These are phyloP conservation scores for Centropyge bicolor DNA, from an alignment of 2,797 vertebrate genomes.

Conservation along the genomic window DNA sequence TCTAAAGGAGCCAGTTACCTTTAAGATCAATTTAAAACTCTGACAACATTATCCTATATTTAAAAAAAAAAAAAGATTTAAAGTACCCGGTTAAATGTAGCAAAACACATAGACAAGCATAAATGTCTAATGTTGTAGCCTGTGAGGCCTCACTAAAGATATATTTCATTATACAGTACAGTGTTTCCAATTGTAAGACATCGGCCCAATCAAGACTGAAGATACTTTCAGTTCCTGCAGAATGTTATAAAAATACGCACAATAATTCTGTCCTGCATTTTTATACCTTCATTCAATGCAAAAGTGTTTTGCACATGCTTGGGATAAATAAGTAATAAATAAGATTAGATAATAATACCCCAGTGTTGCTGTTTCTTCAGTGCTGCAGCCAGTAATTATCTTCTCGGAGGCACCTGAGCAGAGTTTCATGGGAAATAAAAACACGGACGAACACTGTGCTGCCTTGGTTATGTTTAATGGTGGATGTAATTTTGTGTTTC, in stretches of 20 bases:
- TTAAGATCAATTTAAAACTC: background rate
- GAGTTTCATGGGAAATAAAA: slow-evolving; percentile 33
- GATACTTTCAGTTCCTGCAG: background rate
- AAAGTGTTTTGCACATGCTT: background rate
- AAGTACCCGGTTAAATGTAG: background rate
- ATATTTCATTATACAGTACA: background rate
- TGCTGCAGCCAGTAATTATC: background rate
- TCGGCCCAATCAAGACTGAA: background rate
- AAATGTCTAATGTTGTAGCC: background rate
- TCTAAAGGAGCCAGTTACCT: background rate
- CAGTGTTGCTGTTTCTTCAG: background rate
- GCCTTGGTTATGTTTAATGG: slow-evolving; percentile 32
- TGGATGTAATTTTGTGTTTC: slow-evolving; percentile 47
- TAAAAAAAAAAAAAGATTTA: background rate
- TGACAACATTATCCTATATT: background rate
- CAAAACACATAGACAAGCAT: background rate
- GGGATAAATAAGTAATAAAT: background rate
- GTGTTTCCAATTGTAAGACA: background rate
- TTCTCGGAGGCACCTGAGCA: slow-evolving; percentile 7
- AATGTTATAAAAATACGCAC: background rate
- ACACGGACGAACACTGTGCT: background rate
- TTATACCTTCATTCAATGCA: background rate
- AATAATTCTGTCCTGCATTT: background rate
- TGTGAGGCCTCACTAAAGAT: background rate
- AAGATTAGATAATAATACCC: background rate